Evolutionary conservation across 2,888 invertebrate species (phyloP), one percentile per base, ranked within the genome.

Genomic region (Eurytoma californica): DNA sequence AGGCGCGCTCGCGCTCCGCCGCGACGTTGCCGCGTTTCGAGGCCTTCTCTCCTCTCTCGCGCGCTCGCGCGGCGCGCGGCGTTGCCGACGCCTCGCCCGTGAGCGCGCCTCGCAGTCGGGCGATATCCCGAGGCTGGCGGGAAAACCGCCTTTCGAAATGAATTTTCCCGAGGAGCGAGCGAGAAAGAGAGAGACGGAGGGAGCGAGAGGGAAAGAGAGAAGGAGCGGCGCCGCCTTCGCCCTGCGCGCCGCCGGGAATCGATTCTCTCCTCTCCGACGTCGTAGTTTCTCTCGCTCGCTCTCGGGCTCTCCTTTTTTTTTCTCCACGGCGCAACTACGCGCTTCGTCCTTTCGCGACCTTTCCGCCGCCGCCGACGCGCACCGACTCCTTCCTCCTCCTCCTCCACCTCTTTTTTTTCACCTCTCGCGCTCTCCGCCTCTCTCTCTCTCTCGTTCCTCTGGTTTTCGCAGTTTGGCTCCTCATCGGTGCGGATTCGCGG

Each of bases 11-110:
- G 53, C 7, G 63, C 58, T 55, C 39, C 39, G 20, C 7, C 4
- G 87, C 90, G 84, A 77, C 81, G 90, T 90, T 90, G 90, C 90
- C 90, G 87, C 87, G 85, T 90, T 89, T 89, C 89, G 88, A 88
- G 88, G 86, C 86, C 84, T 82, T 81, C 80, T 61, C 80, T 74
- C 80, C 7, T 72, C 49, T 72, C 55, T 66, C 63, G 4, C 57
- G 55, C 60, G 74, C 79, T 72, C 39, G 88, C 88, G 88, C 88
- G 88, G 89, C 87, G 86, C 85, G 86, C 84, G 83, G 80, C 83
- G 83, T 80, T 82, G 82, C 82, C 82, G 39, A 58, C 30, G 14
- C 55, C 55, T 67, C 66, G n/a, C 53, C 16, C 18, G 20, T 30
- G 57, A 16, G 55, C 55, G 55, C 55, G n/a, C 7, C 16, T 39